Conservation (phyloP, 1,140 invertebrate genomes). For the Holotrichia oblita region DNA sequence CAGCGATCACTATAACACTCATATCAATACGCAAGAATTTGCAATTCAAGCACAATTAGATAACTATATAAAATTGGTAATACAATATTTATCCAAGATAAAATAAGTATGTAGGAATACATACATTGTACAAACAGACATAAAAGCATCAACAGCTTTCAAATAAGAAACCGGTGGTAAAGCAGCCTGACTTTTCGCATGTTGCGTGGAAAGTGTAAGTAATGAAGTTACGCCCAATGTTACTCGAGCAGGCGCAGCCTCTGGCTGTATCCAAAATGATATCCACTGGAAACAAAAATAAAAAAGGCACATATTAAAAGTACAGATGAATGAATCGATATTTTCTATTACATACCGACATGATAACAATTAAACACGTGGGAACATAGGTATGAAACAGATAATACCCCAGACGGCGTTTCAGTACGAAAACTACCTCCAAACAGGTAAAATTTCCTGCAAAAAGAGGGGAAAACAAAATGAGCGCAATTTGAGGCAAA, state of each 20-base stretch:
- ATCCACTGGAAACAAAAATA: conserved; percentile 73
- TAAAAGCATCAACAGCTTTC: conserved; percentile 90
- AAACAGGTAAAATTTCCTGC: conserved; percentile 89
- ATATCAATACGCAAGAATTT: no score
- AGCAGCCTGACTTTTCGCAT: conserved; percentile 89
- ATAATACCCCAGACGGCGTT: conserved; percentile 86
- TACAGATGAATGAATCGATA: conserved; percentile 4
- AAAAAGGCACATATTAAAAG: no score
- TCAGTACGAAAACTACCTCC: conserved; percentile 86
- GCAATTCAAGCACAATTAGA: no score
- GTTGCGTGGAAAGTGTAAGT: conserved; percentile 89
- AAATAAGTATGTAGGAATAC: no score
- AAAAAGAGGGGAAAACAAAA: conserved; percentile 49
- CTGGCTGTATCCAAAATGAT: conserved; percentile 93
- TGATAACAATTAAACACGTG: conserved; percentile 87
- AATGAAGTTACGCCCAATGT: conserved; percentile 91
- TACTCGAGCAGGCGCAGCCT: conserved; percentile 87
- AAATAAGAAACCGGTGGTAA: conserved; percentile 90
- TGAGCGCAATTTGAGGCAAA: not conserved
- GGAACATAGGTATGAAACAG: conserved; percentile 90
- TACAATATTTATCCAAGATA: no score
- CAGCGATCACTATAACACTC: no score
- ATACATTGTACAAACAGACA: conserved; percentile 89
- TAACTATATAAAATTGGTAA: no score
- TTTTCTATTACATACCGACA: conserved; percentile 73